Evolutionary conservation across 2,888 invertebrate species (phyloP).

Genomic region (Caenorhabditis wallacei): DNA sequence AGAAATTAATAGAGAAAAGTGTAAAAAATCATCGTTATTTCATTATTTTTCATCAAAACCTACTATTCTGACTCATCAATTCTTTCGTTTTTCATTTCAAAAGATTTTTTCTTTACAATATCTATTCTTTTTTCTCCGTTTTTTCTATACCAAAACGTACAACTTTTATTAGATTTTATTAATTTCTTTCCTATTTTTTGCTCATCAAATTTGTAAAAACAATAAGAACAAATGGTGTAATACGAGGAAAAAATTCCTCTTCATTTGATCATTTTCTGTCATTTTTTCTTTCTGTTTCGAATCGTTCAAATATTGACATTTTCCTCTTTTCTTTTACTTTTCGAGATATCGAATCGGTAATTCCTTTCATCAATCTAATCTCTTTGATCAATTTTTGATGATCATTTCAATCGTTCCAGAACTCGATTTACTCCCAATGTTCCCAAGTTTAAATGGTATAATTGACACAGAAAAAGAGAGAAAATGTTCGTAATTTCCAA

Average conservation of each 20-base stretch:
- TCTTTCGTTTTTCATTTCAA: slow-evolving; percentile 22
- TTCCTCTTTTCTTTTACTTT: background rate
- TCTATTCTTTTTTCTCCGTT: slow-evolving; percentile 16
- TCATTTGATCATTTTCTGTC: slow-evolving; percentile 18
- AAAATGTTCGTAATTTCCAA: slow-evolving; percentile 6
- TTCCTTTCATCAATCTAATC: slow-evolving; percentile 12
- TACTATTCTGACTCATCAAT: slow-evolving; percentile 34
- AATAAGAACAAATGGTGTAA: slow-evolving; percentile 12
- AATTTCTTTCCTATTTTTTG: slow-evolving; percentile 36
- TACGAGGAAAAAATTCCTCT: slow-evolving; percentile 16
- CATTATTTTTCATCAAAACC: no score
- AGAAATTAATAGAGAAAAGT: no score
- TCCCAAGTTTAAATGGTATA: slow-evolving; percentile 7
- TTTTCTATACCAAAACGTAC: slow-evolving; percentile 30
- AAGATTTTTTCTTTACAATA: slow-evolving; percentile 42
- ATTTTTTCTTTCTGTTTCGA: background rate
- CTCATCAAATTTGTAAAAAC: slow-evolving; percentile 14
- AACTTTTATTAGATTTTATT: slow-evolving; percentile 53
- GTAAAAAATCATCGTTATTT: no score
- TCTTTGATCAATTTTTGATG: slow-evolving; percentile 14
- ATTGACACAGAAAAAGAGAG: background rate
- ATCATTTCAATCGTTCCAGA: no score
- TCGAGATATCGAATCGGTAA: slow-evolving; percentile 20
- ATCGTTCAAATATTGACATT: slow-evolving; percentile 52
- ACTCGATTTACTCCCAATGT: no score